Percentiles rank a stretch among this genome's conserved stretches.
phyloP scores from a whole-genome alignment of 2,113 vertebrate genomes.

The Saguinus midas region DNA sequence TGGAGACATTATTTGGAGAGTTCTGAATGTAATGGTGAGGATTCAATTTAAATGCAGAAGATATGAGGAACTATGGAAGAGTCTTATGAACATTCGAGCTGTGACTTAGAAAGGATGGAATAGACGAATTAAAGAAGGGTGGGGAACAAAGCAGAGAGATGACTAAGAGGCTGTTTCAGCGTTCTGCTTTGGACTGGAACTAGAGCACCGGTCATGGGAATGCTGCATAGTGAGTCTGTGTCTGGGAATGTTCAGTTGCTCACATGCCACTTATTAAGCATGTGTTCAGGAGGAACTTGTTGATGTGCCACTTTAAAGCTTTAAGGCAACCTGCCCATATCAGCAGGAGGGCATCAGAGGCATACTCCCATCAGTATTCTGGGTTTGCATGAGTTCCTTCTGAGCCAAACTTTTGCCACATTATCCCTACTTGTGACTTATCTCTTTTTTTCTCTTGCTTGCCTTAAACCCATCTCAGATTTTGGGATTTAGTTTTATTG shows the following conservation, averaged over 20 bases:
- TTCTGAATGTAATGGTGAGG: neutral
- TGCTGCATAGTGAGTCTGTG: neutral
- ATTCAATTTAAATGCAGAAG: neutral
- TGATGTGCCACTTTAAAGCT: neutral
- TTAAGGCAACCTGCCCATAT: neutral
- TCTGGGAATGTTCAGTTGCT: conserved; percentile 30
- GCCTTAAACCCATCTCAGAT: neutral
- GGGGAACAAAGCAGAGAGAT: neutral
- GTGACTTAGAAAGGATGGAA: neutral
- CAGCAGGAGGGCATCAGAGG: neutral
- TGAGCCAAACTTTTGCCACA: neutral
- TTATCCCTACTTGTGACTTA: neutral
- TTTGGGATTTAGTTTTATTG: neutral
- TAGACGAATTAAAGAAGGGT: neutral
- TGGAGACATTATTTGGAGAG: neutral
- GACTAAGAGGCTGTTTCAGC: conserved; percentile 25
- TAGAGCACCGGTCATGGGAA: neutral
- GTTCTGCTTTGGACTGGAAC: neutral
- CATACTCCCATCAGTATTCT: neutral
- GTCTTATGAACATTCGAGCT: neutral
- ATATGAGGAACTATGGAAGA: neutral
- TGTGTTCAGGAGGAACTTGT: neutral
- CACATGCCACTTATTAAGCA: neutral
- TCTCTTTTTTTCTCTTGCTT: neutral
- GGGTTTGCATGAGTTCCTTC: neutral